Percentiles rank a stretch among this genome's conserved stretches.
These are phyloP conservation scores for Diacarnus erythraeanus DNA, from an alignment of 37 sponge, comb jelly and placozoan genomes.

Conservation along the genomic window DNA sequence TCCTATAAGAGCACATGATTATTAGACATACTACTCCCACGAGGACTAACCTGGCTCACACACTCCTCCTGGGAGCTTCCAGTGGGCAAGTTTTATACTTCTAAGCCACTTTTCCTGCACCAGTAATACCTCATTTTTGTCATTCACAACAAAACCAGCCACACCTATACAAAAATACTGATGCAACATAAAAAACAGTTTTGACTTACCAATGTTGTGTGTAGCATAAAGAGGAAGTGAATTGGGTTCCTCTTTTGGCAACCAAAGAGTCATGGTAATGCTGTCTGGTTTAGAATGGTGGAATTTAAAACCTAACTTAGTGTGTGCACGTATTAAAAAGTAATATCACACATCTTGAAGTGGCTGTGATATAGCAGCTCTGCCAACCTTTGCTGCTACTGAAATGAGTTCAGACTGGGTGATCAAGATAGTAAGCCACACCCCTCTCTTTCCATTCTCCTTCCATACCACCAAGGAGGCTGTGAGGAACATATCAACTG, in stretches of 20 bases:
- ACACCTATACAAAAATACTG: conserved; percentile 51
- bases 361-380: background rate
- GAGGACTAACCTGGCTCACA: conserved; percentile 58
- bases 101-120: conserved; percentile 73
- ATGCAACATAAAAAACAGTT: background rate
- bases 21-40: background rate
- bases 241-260: conserved; percentile 59
- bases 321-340: background rate
- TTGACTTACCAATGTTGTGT: conserved; percentile 66
- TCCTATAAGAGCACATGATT: conserved; percentile 36
- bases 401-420: conserved; percentile 56
- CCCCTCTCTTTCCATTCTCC: conserved; percentile 60
- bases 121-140: conserved; percentile 65
- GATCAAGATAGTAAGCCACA: conserved; percentile 72
- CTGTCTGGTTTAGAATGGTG: conserved; percentile 77
- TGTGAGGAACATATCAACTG: background rate
- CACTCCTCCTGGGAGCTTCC: conserved; percentile 91
- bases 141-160: conserved; percentile 87
- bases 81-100: conserved; percentile 16
- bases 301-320: conserved; percentile 71
- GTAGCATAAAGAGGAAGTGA: conserved; percentile 79
- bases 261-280: conserved; percentile 80
- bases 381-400: conserved; percentile 60
- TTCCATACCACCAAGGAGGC: conserved; percentile 63
- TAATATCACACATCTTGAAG: background rate